Conservation (phyloP, 2,888 invertebrate genomes). For the Archips crataeganus region DNA sequence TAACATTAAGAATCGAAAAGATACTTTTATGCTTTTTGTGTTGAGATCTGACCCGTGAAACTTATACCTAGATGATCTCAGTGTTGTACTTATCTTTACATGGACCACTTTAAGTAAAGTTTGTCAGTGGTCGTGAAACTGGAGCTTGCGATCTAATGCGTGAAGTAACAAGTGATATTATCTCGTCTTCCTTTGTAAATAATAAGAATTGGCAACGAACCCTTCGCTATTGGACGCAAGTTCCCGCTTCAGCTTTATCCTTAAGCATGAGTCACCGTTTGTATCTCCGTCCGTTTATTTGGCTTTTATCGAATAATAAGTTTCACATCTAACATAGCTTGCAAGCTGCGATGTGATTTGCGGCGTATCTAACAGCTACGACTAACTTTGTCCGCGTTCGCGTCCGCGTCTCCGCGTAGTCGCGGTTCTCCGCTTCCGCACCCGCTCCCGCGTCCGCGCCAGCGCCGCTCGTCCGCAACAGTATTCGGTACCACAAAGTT, state of each 20-base stretch:
- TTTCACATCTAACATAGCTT: conserved; percentile 70
- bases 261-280: conserved; percentile 77
- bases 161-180: conserved; percentile 44
- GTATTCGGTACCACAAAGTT: conserved; percentile 12
- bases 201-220: conserved; percentile 50
- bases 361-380: conserved; percentile 73
- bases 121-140: conserved; percentile 59
- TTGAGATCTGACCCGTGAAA: conserved; percentile 72
- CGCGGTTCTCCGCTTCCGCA: conserved; percentile 9
- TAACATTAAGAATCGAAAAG: conserved; percentile 72
- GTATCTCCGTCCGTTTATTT: conserved; percentile 67
- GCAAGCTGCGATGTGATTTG: conserved; percentile 60
- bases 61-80: conserved; percentile 68
- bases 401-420: conserved; percentile 4
- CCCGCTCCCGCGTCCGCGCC: not conserved
- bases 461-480: not conserved
- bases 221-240: conserved; percentile 53
- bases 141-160: conserved; percentile 63
- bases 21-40: conserved; percentile 77
- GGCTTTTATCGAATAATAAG: conserved; percentile 60
- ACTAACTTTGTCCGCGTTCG: conserved; percentile 71
- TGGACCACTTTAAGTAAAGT: conserved; percentile 54
- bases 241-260: conserved; percentile 73
- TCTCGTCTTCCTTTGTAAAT: conserved; percentile 52
- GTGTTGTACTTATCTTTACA: conserved; percentile 52